A percentile compares a stretch with the other conserved stretches of the same genome.
These are phyloP conservation scores for Hydrolagus colliei DNA, from an alignment of 2,797 vertebrate species.

Conservation along the genomic window DNA sequence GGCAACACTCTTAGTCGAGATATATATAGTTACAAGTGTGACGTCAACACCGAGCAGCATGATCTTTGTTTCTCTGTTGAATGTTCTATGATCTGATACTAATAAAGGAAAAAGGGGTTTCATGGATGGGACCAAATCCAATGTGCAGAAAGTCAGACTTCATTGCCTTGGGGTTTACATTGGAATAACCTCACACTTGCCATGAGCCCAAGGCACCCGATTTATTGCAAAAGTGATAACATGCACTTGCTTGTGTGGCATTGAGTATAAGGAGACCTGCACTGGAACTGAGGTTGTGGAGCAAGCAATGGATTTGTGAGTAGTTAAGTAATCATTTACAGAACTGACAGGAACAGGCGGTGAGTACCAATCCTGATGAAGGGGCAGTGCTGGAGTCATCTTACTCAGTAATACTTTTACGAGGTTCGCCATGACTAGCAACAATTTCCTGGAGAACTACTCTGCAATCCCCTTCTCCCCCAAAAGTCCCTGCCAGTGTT, in stretches of 20 bases:
- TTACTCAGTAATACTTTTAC: too few relatives aligned
- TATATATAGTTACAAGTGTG: slow-evolving; percentile 4
- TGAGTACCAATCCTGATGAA: background rate
- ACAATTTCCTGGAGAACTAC: too few relatives aligned
- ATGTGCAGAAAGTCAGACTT: background rate
- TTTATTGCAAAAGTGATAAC: background rate
- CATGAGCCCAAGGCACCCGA: background rate
- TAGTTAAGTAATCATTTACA: too few relatives aligned
- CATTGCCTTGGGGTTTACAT: background rate
- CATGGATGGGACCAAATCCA: background rate
- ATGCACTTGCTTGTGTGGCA: background rate
- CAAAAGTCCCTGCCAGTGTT: too few relatives aligned
- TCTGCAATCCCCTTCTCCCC: too few relatives aligned
- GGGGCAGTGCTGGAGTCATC: background rate
- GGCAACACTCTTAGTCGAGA: background rate
- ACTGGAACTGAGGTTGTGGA: too few relatives aligned
- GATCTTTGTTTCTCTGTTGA: background rate
- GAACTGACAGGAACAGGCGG: background rate
- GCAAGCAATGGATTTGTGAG: background rate
- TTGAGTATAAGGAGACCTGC: background rate
- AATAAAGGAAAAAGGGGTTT: background rate
- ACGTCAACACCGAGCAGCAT: background rate
- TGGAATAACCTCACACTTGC: background rate
- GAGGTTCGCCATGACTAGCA: too few relatives aligned
- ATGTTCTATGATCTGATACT: background rate